Percentiles rank a stretch among this genome's conserved stretches.
Evolutionary conservation across 2,797 vertebrate species (phyloP).

Genomic region (Carduelis carduelis): DNA sequence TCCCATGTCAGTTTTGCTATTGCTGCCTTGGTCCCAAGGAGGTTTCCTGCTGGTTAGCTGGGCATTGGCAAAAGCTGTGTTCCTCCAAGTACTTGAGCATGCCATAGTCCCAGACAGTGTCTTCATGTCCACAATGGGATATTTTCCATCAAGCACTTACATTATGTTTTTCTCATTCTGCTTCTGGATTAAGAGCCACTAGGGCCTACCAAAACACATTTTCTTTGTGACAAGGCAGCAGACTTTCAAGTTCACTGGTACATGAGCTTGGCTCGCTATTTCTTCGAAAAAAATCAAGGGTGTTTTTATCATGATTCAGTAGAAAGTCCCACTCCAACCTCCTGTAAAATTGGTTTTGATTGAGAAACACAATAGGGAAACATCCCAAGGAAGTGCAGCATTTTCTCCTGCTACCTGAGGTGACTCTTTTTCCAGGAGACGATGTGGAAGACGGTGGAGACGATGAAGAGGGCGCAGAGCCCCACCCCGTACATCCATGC

Average conservation of each 20-base stretch:
- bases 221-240: not conserved
- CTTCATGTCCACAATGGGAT: not conserved
- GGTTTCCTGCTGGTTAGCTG: not conserved
- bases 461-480: slow-evolving; percentile 91
- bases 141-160: not conserved
- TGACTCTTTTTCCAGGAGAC: slow-evolving; percentile 98
- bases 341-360: not conserved
- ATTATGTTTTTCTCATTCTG: not conserved
- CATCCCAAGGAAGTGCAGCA: not conserved
- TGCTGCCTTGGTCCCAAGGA: not conserved
- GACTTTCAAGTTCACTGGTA: not conserved
- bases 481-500: slow-evolving; percentile 95
- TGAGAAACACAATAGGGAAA: not conserved
- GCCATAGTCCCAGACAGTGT: not conserved
- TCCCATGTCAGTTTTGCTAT: not conserved
- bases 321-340: not conserved
- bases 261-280: not conserved
- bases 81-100: not conserved
- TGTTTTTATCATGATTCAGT: not conserved
- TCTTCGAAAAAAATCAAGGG: not conserved
- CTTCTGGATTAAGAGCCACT: not conserved
- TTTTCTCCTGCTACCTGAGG: slow-evolving; percentile 79
- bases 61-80: not conserved
- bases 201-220: not conserved
- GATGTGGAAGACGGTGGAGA: slow-evolving; percentile 95